A percentile compares a stretch with the other conserved stretches of the same genome.
Conservation (phyloP, 2,797 vertebrate species). For the Percopsis omiscomaycus region DNA sequence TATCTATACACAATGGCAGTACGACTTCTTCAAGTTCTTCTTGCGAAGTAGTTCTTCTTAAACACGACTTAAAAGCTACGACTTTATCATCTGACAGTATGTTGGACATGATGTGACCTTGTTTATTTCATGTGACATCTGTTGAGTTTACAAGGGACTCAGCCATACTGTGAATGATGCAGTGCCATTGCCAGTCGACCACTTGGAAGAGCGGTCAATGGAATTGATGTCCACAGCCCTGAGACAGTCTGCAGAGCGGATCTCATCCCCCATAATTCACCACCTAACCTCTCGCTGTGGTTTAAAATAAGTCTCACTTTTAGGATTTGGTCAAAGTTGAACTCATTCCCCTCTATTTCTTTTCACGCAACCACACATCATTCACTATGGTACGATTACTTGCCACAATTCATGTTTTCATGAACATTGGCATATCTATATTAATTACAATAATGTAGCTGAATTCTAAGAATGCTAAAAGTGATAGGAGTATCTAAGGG, state of each 20-base stretch:
- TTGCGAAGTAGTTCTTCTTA: too few species aligned
- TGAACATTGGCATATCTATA: too few species aligned
- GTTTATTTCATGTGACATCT: slow-evolving; percentile 1
- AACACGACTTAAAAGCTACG: too few species aligned
- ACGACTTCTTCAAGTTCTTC: too few species aligned
- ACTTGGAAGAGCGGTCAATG: slow-evolving; percentile 6
- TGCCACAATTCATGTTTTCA: too few species aligned
- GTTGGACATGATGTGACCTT: not conserved
- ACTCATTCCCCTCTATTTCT: not conserved
- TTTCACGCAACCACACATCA: not conserved
- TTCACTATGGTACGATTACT: not conserved
- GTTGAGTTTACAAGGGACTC: not conserved
- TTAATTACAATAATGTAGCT: too few species aligned
- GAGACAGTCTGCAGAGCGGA: slow-evolving; percentile 15
- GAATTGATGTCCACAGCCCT: slow-evolving; percentile 31
- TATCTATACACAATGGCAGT: too few species aligned
- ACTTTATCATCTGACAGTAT: not conserved
- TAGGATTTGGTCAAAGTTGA: slow-evolving; percentile 10
- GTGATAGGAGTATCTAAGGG: too few species aligned
- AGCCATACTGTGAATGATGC: slow-evolving; percentile 8
- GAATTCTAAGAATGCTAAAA: too few species aligned
- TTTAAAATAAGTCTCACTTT: not conserved
- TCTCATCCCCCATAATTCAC: slow-evolving; percentile 18
- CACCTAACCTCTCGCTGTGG: not conserved
- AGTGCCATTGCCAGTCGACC: slow-evolving; percentile 15